Conservation (phyloP, 2,113 vertebrate species). For the Natator depressus region DNA sequence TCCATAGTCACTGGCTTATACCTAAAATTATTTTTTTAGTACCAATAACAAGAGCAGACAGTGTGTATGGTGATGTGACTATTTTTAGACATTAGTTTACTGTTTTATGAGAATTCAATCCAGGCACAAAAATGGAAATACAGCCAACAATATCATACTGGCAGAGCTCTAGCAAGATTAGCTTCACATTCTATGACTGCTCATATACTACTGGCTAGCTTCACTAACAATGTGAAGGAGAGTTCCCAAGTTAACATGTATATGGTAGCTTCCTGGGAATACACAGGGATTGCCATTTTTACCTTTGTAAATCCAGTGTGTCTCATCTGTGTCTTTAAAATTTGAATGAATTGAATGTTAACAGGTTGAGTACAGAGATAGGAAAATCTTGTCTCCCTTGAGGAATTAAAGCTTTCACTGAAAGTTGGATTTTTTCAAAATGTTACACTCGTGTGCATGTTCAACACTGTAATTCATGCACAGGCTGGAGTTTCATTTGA, state of each 20-base stretch:
- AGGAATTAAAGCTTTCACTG: neutral
- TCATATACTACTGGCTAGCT: fast-evolving
- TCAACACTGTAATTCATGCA: neutral
- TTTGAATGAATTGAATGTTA: neutral
- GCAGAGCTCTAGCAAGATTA: neutral
- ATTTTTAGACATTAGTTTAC: neutral
- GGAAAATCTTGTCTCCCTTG: neutral
- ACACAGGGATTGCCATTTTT: neutral
- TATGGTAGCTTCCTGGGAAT: neutral
- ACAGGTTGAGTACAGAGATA: neutral
- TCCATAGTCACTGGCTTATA: neutral
- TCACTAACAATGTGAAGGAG: neutral
- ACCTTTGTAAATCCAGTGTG: neutral
- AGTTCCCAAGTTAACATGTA: neutral
- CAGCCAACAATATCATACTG: fast-evolving
- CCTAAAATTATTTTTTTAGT: neutral
- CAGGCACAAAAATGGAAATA: neutral
- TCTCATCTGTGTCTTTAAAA: neutral
- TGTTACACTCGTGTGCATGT: fast-evolving
- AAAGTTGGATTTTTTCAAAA: neutral
- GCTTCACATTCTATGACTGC: neutral
- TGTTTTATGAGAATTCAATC: neutral
- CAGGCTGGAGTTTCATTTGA: neutral
- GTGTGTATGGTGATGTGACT: neutral
- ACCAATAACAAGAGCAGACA: neutral